Evolutionary conservation across 2,797 vertebrate genomes (phyloP).

Genomic region (Prunella strophiata): DNA sequence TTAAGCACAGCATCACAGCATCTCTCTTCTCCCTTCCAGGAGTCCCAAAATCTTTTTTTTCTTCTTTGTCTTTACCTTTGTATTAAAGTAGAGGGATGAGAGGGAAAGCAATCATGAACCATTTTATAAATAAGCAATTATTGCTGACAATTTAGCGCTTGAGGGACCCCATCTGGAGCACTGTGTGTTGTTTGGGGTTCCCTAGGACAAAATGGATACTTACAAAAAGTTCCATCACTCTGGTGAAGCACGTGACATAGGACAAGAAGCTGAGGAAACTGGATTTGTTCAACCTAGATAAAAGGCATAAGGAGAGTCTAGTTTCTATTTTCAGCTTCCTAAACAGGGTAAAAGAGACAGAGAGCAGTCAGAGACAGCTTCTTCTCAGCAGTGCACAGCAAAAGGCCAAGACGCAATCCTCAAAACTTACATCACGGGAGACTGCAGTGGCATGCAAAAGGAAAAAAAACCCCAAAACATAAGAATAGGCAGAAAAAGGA

Average conservation of each 20-base stretch:
- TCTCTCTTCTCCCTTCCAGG: not conserved
- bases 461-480: not conserved
- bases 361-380: not conserved
- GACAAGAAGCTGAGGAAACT: not conserved
- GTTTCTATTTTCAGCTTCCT: constrained; percentile 2
- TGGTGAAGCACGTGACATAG: not conserved
- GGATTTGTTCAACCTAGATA: not conserved
- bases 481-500: not conserved
- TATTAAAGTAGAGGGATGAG: not conserved
- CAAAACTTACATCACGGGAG: not conserved
- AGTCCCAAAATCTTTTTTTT: not conserved
- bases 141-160: not conserved
- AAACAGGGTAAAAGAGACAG: not conserved
- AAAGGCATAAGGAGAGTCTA: not conserved
- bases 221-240: not conserved
- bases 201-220: not conserved
- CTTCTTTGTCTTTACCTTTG: not conserved
- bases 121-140: not conserved
- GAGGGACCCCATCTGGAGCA: not conserved
- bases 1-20: not conserved
- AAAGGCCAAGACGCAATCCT: not conserved
- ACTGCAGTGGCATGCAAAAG: not conserved
- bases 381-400: not conserved
- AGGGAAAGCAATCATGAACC: not conserved
- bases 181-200: not conserved